Percentiles rank a stretch among this genome's conserved stretches.
Evolutionary conservation across 1,140 invertebrate genomes (phyloP).

Genomic region (Diorhabda carinulata): DNA sequence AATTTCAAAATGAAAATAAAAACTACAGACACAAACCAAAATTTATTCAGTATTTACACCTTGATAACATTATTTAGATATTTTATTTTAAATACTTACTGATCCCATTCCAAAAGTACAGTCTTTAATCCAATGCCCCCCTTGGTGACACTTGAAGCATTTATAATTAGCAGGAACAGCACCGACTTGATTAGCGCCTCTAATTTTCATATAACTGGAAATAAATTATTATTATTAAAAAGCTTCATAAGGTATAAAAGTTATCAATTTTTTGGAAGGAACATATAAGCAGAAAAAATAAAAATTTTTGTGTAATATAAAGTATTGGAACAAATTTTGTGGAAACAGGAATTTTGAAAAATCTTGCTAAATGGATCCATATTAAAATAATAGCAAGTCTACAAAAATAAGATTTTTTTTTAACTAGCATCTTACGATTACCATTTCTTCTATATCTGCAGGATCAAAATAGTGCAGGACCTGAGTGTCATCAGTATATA

Average conservation of each 20-base stretch:
- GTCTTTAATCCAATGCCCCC: slow-evolving; percentile 94
- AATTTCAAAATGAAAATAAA: slow-evolving; percentile 20
- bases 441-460: no score
- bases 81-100: slow-evolving; percentile 49
- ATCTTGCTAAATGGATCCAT: no score
- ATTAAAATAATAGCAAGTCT: no score
- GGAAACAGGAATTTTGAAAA: no score
- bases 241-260: background rate
- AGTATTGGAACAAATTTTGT: no score
- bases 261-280: background rate
- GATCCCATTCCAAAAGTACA: slow-evolving; percentile 68
- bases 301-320: no score
- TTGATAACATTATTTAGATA: background rate
- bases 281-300: background rate
- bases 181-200: slow-evolving; percentile 80
- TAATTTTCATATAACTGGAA: slow-evolving; percentile 79
- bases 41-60: slow-evolving; percentile 15
- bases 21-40: slow-evolving; percentile 10
- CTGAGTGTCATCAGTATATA: no score
- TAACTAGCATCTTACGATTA: no score
- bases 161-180: slow-evolving; percentile 84
- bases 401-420: no score
- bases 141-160: slow-evolving; percentile 89
- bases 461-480: no score
- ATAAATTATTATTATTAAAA: slow-evolving; percentile 1